A percentile compares a stretch with the other conserved stretches of the same genome.
These are phyloP conservation scores for Aethes cnicana DNA, from an alignment of 2,888 invertebrate genomes.

Conservation along the genomic window DNA sequence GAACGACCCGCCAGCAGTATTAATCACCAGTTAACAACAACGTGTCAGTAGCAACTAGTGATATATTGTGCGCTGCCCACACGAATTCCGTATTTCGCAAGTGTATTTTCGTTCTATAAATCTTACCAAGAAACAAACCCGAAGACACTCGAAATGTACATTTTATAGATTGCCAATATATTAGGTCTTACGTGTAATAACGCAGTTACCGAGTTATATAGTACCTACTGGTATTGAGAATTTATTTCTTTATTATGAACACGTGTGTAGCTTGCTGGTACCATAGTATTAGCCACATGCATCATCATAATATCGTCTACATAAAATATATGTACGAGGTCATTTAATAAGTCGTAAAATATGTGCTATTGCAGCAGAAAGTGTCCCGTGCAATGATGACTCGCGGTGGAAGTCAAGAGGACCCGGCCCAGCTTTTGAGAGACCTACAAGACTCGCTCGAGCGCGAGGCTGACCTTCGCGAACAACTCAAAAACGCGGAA, in stretches of 20 bases:
- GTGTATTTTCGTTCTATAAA: constrained; percentile 21
- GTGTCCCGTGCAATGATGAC: constrained; percentile 89
- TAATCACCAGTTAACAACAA: constrained; percentile 27
- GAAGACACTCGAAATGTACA: neutral
- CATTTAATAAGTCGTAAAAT: too few relatives aligned
- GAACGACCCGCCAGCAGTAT: constrained; percentile 13
- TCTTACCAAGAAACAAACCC: neutral
- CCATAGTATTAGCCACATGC: too few relatives aligned
- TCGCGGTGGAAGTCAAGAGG: constrained; percentile 90
- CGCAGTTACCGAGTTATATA: too few relatives aligned
- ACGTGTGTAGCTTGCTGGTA: too few relatives aligned
- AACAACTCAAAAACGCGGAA: constrained; percentile 95
- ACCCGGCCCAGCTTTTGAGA: constrained; percentile 90
- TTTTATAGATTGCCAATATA: neutral
- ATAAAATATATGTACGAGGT: too few relatives aligned
- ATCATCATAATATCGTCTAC: too few relatives aligned
- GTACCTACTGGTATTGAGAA: too few relatives aligned
- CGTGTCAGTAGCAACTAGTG: constrained; percentile 31
- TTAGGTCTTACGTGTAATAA: too few relatives aligned
- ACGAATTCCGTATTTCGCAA: constrained; percentile 16
- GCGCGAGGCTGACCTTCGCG: constrained; percentile 95
- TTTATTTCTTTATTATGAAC: too few relatives aligned
- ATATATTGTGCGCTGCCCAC: constrained; percentile 26
- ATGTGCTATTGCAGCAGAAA: constrained; percentile 68
- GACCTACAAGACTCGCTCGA: constrained; percentile 96